phyloP scores from a whole-genome alignment of 2,113 vertebrate species.

The Hymenochirus boettgeri region DNA sequence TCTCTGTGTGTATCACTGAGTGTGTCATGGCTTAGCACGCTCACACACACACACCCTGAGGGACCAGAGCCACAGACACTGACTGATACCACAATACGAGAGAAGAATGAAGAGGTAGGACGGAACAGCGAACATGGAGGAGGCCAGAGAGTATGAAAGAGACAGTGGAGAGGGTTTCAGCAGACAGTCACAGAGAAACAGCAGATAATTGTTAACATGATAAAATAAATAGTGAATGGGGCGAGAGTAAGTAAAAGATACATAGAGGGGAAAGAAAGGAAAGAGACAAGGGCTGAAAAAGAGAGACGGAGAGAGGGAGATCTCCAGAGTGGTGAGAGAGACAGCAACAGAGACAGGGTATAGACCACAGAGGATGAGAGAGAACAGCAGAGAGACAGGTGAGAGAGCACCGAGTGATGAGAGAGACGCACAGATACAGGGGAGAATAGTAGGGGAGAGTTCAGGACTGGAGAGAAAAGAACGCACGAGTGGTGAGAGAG shows the following conservation, averaged over 20 bases:
- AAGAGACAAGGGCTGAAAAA: too few species aligned
- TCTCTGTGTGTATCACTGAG: constrained; percentile 31
- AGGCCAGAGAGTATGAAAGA: background rate
- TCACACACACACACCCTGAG: constrained; percentile 22
- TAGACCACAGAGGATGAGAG: background rate
- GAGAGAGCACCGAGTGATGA: background rate
- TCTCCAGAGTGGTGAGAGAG: background rate
- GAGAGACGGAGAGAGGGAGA: too few species aligned
- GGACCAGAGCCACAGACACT: constrained; percentile 32
- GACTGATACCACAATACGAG: constrained; percentile 19
- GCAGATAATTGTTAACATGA: accelerated
- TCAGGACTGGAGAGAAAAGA: too few species aligned
- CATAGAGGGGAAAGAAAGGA: too few species aligned
- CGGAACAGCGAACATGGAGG: constrained; percentile 17
- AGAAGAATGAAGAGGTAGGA: constrained; percentile 29
- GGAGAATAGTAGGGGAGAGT: background rate
- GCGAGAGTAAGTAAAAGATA: background rate
- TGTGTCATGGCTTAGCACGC: constrained; percentile 36
- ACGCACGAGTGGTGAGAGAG: too few species aligned
- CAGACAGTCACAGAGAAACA: background rate
- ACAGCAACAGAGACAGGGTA: too few species aligned
- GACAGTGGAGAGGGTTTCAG: background rate
- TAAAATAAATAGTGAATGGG: background rate
- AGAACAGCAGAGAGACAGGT: background rate
- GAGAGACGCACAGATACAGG: background rate